Percentiles rank a stretch among this genome's conserved stretches.
Conservation (phyloP, 1,140 invertebrate species). For the Chironomus striatipennis region DNA sequence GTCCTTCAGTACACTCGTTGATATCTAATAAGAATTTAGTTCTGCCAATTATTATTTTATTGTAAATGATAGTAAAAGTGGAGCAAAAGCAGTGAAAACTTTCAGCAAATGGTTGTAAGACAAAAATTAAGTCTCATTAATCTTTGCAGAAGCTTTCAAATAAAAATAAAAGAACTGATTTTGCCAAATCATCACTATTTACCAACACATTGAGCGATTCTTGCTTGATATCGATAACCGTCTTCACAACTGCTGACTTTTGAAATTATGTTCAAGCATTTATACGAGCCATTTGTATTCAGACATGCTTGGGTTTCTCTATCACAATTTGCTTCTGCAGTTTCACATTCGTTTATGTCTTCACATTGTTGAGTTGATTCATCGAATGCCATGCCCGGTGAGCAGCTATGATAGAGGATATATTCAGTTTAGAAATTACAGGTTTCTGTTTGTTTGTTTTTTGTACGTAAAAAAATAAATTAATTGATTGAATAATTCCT, state of each 20-base stretch:
- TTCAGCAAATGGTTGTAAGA: slow-evolving; percentile 31
- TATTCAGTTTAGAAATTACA: too few species aligned
- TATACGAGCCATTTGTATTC: slow-evolving; percentile 34
- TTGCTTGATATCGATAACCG: slow-evolving; percentile 18
- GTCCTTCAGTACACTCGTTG: slow-evolving; percentile 55
- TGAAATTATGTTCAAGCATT: slow-evolving; percentile 28
- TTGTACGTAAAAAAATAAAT: too few species aligned
- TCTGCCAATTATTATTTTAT: neutral
- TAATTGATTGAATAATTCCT: too few species aligned
- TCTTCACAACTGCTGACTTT: neutral
- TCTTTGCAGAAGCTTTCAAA: too few species aligned
- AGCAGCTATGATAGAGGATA: slow-evolving; percentile 24
- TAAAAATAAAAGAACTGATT: too few species aligned
- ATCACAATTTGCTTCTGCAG: slow-evolving; percentile 52
- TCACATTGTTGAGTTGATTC: slow-evolving; percentile 30
- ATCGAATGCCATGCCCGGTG: slow-evolving; percentile 29
- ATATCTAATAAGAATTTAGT: slow-evolving; percentile 46
- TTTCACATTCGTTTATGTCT: slow-evolving; percentile 61
- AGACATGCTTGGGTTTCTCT: slow-evolving; percentile 33
- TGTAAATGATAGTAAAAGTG: neutral
- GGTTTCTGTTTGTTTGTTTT: too few species aligned
- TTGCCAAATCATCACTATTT: slow-evolving; percentile 26
- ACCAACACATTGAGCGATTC: slow-evolving; percentile 24
- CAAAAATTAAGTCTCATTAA: slow-evolving; percentile 26
- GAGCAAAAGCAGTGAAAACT: slow-evolving; percentile 5